These are phyloP conservation scores for Tachina lurida DNA, from an alignment of 2,888 invertebrate genomes.

Conservation along the genomic window DNA sequence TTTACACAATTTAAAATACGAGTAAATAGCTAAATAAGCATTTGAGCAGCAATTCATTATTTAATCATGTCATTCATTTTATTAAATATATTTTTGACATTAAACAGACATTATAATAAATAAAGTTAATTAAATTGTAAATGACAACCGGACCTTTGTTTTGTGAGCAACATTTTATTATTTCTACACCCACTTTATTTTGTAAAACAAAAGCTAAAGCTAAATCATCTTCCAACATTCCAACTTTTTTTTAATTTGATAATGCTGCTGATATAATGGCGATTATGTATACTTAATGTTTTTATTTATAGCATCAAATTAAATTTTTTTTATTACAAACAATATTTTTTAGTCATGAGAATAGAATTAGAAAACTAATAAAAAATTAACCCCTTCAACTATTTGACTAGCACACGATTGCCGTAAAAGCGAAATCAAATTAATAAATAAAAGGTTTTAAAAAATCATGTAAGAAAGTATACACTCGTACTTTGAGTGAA, in stretches of 20 bases:
- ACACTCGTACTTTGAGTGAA: conserved; percentile 26
- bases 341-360: conserved; percentile 2
- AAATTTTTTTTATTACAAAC: neutral
- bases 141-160: conserved; percentile 45
- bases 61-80: conserved; percentile 15
- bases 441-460: conserved; percentile 9
- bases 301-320: conserved; percentile 28
- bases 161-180: conserved; percentile 1
- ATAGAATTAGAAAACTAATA: conserved; percentile 9
- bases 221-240: conserved; percentile 31
- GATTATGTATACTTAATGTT: conserved; percentile 23
- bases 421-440: conserved; percentile 46
- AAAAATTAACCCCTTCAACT: conserved; percentile 9
- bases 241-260: conserved; percentile 2
- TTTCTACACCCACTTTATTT: conserved; percentile 53
- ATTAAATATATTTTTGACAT: conserved; percentile 14
- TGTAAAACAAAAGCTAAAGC: neutral
- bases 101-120: conserved; percentile 19
- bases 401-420: conserved; percentile 45
- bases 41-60: neutral
- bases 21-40: no score
- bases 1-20: no score
- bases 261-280: conserved; percentile 28
- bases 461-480: conserved; percentile 21
- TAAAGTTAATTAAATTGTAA: conserved; percentile 22